Base-by-base conservation (phyloP, 2,888 invertebrate genomes). In the Pediacus dermestoides region DNA sequence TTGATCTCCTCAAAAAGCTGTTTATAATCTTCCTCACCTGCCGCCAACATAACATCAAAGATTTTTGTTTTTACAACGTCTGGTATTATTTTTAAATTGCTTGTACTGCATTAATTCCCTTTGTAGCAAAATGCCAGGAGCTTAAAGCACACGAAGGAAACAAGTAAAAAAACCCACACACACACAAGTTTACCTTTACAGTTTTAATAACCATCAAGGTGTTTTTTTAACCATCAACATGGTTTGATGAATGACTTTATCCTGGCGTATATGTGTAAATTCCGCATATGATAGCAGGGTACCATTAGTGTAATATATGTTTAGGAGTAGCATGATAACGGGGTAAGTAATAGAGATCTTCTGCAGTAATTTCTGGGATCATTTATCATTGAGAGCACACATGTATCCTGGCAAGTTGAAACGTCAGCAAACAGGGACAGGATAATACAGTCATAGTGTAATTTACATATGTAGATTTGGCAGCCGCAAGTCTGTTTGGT, bases 11-110 rank as follows among this genome's bases (percentile, higher is more conserved):
- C 26, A 34, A 34, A 34, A 34, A 34, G 34, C 34, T 34, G 26
- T 25, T 34, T 34, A 26, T 16, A 34, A 34, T 34, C 34, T 34
- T 34, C 34, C 25, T 34, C 34, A 34, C 34, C 34, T 26, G 8
- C 33, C 8, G 23, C 22, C 14, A 15, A 10, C 14, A n/a, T 10
- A 32, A 32, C 18, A 32, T 32, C 32, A 32, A 32, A 32, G 32
- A 22, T 22, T 11, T 22, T 32, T 22, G n/a, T n/a, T 32, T 18
- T 12, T 21, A 32, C 32, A 21, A 21, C 15, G 11, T 18, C 18
- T 11, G 13, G 22, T 32, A n/a, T 32, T 32, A 32, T 8, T 22
- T 21, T 21, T 32, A 22, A 32, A 32, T 32, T 13, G 13, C 12
- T 9, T n/a, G n/a, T n/a, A n/a, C n/a, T n/a, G n/a, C n/a, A n/a